phyloP scores from a whole-genome alignment of 1,140 invertebrate species.

The Leptinotarsa lineolata region DNA sequence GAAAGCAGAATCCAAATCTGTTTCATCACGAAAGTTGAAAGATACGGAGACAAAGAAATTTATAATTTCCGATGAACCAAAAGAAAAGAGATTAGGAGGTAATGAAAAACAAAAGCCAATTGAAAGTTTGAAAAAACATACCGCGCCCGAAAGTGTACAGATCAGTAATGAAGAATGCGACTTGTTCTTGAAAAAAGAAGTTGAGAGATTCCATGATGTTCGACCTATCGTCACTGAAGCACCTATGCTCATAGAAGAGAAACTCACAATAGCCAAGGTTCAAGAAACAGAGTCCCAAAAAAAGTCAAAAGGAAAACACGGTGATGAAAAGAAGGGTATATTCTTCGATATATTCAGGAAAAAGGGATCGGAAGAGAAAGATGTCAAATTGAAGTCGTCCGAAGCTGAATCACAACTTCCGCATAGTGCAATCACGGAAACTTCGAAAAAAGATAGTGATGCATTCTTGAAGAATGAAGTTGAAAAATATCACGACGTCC shows the following conservation, averaged over 20 bases:
- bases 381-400: neutral
- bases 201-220: slow-evolving; percentile 33
- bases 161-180: slow-evolving; percentile 10
- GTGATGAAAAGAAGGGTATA: slow-evolving; percentile 13
- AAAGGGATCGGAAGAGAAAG: slow-evolving; percentile 24
- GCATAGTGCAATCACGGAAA: neutral
- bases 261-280: neutral
- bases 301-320: slow-evolving; percentile 13
- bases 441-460: slow-evolving; percentile 22
- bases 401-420: neutral
- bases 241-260: neutral
- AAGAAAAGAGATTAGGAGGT: slow-evolving; percentile 10
- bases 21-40: neutral
- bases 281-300: neutral
- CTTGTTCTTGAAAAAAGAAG: slow-evolving; percentile 30
- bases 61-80: slow-evolving; percentile 30
- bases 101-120: neutral
- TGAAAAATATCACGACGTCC: slow-evolving; percentile 38
- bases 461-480: slow-evolving; percentile 38
- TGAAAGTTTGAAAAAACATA: too few species aligned
- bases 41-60: slow-evolving; percentile 17
- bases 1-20: slow-evolving; percentile 29
- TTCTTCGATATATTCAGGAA: slow-evolving; percentile 30
- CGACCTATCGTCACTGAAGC: neutral
- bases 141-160: too few species aligned